Conservation (phyloP, 1,140 invertebrate species). For the Lethocerus indicus region DNA sequence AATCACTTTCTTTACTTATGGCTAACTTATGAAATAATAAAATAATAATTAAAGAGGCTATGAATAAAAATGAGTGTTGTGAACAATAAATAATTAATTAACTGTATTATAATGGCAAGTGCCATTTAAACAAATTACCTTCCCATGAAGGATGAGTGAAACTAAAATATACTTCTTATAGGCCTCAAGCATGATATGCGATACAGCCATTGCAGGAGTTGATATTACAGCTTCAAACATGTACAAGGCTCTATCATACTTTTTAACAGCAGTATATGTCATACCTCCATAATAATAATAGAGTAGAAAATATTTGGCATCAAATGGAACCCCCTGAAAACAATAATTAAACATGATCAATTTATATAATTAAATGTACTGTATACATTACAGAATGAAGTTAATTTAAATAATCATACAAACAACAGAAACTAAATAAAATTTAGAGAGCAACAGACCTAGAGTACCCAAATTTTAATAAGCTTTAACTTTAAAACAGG, state of each 20-base stretch:
- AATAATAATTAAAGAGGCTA: too few species aligned
- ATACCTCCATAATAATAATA: conserved; percentile 97
- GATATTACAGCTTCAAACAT: conserved; percentile 91
- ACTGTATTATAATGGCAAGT: too few species aligned
- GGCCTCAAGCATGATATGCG: conserved; percentile 90
- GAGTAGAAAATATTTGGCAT: conserved; percentile 80
- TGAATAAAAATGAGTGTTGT: too few species aligned
- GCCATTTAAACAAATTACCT: too few species aligned
- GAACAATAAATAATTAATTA: too few species aligned
- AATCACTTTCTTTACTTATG: too few species aligned
- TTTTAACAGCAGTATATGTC: conserved; percentile 86
- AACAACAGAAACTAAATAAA: neutral
- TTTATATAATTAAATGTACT: conserved; percentile 3
- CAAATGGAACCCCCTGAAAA: conserved; percentile 54
- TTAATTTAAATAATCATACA: neutral
- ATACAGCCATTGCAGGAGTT: conserved; percentile 81
- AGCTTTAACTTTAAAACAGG: too few species aligned
- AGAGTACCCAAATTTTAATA: too few species aligned
- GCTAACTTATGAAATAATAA: too few species aligned
- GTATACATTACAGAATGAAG: neutral
- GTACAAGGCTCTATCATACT: conserved; percentile 81
- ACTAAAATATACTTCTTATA: conserved; percentile 94
- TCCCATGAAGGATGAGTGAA: conserved; percentile 79
- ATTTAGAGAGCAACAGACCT: neutral
- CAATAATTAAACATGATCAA: conserved; percentile 3